Conservation (phyloP, 1,140 invertebrate genomes). For the Palaemon carinicauda region DNA sequence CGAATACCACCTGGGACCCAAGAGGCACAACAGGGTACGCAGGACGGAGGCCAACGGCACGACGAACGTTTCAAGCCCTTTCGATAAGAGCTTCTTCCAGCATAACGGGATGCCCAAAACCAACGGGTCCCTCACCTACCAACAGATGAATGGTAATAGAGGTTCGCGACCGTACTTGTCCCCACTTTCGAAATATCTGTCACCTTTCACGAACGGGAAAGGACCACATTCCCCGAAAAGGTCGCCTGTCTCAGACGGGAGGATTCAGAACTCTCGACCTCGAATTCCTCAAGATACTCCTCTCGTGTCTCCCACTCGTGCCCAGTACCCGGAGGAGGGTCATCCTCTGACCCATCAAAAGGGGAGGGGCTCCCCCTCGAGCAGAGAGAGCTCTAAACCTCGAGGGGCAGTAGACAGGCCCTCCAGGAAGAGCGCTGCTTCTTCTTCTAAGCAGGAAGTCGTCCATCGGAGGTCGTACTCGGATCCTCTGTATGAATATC, state of each 20-base stretch:
- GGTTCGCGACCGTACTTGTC: too few species aligned
- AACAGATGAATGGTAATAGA: not conserved
- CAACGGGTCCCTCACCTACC: not conserved
- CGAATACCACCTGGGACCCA: too few species aligned
- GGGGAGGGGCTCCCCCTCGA: not conserved
- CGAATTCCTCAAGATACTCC: too few species aligned
- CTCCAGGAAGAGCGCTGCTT: not conserved
- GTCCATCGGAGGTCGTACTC: constrained; percentile 41
- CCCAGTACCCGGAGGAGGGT: too few species aligned
- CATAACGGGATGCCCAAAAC: too few species aligned
- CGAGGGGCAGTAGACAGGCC: not conserved
- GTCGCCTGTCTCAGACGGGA: too few species aligned
- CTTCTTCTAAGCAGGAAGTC: not conserved
- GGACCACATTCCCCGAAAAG: too few species aligned
- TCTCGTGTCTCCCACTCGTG: too few species aligned
- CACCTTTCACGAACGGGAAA: too few species aligned
- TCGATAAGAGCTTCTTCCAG: not conserved
- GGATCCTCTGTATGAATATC: constrained; percentile 42
- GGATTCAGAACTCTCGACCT: too few species aligned
- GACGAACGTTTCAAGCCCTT: not conserved
- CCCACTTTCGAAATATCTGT: too few species aligned
- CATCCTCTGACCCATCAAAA: not conserved
- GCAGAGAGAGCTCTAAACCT: not conserved
- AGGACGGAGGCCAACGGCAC: not conserved
- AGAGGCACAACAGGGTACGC: too few species aligned